These are phyloP conservation scores for Odontothrips loti DNA, from an alignment of 2,888 invertebrate species.

Conservation along the genomic window DNA sequence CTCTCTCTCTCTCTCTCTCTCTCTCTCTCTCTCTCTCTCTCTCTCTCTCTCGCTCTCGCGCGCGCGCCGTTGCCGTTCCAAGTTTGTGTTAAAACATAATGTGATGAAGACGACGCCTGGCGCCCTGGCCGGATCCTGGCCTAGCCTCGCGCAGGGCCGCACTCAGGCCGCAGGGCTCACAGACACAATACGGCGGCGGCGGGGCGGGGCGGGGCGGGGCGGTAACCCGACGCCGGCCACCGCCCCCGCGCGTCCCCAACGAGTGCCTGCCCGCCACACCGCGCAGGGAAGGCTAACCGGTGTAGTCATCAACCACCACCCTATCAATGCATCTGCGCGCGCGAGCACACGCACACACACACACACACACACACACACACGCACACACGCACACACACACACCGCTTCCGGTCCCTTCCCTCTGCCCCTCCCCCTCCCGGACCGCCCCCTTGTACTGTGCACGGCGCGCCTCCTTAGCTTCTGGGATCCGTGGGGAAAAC, in stretches of 20 bases:
- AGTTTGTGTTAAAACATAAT: slow-evolving; percentile 15
- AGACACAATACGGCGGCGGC: not conserved
- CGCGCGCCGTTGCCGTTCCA: not conserved
- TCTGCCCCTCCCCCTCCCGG: too few species aligned
- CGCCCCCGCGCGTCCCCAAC: too few species aligned
- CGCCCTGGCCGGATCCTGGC: not conserved
- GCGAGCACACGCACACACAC: too few species aligned
- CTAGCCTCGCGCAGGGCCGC: not conserved
- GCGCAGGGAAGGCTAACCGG: too few species aligned
- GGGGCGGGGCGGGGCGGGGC: not conserved
- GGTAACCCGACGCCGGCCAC: too few species aligned
- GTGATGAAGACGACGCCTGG: slow-evolving; percentile 7
- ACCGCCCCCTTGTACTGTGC: not conserved
- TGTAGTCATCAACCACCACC: too few species aligned
- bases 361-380: too few species aligned
- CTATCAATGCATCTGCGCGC: too few species aligned
- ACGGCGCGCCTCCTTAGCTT: not conserved
- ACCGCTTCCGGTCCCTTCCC: too few species aligned
- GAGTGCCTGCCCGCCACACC: too few species aligned
- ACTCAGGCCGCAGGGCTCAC: not conserved
- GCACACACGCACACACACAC: too few species aligned
- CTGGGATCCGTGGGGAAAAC: not conserved
- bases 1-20: not conserved
- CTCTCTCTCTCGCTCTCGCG: not conserved
- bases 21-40: not conserved